Conservation (phyloP, 2,888 invertebrate species). For the Cosmopolites sordidus region DNA sequence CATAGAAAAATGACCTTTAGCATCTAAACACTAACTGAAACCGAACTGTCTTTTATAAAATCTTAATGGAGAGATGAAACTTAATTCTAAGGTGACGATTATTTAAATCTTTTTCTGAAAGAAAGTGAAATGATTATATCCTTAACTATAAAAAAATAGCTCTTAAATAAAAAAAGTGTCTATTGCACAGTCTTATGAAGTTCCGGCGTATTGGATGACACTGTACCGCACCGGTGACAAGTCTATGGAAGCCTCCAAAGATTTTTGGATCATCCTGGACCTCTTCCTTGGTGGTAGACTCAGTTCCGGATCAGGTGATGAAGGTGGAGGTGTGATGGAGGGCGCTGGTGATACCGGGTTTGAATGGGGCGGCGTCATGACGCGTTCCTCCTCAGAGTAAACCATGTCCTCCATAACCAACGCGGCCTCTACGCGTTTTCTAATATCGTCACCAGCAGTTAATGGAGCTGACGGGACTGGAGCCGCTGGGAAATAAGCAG, state of each 20-base stretch:
- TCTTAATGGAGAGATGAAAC: too few relatives aligned
- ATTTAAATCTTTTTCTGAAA: neutral
- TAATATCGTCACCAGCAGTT: slow-evolving; percentile 54
- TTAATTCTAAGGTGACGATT: too few relatives aligned
- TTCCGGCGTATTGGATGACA: slow-evolving; percentile 82
- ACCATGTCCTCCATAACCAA: slow-evolving; percentile 53
- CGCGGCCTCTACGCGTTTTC: slow-evolving; percentile 61
- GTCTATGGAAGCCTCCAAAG: slow-evolving; percentile 51
- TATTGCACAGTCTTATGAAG: slow-evolving; percentile 49
- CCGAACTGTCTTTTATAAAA: too few relatives aligned
- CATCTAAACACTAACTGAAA: too few relatives aligned
- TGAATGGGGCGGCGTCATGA: slow-evolving; percentile 58
- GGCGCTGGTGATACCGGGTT: slow-evolving; percentile 51
- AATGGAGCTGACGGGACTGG: slow-evolving; percentile 42
- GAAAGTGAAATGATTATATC: slow-evolving; percentile 2
- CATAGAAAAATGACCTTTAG: neutral
- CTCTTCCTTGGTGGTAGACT: slow-evolving; percentile 76
- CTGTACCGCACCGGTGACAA: slow-evolving; percentile 50
- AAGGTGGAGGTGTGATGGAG: slow-evolving; percentile 34
- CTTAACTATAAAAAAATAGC: neutral
- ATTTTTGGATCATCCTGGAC: slow-evolving; percentile 69
- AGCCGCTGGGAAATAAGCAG: slow-evolving; percentile 40
- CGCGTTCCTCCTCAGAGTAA: slow-evolving; percentile 29
- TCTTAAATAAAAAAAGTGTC: slow-evolving; percentile 15
- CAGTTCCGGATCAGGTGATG: slow-evolving; percentile 53